Percentiles rank a stretch among this genome's conserved stretches.
Conservation (phyloP, 2,888 invertebrate genomes). For the Drosophila mayaguana region DNA sequence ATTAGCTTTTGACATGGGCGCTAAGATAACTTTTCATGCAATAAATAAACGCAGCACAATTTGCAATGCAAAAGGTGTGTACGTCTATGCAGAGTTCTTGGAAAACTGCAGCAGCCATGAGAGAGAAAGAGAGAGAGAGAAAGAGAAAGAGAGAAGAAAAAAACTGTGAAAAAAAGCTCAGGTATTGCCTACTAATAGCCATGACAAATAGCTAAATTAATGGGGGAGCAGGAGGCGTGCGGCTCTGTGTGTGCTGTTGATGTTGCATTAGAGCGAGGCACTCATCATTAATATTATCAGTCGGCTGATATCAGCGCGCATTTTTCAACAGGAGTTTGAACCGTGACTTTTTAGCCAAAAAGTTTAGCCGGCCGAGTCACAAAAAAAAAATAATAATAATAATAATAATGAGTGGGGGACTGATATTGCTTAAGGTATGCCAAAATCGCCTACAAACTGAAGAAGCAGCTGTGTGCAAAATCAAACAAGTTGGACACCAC, state of each 20-base stretch:
- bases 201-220: constrained; percentile 78
- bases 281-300: constrained; percentile 80
- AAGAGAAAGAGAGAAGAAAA: constrained; percentile 28
- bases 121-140: constrained; percentile 13
- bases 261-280: constrained; percentile 51
- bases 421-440: constrained; percentile 24
- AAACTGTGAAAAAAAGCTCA: constrained; percentile 17
- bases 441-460: constrained; percentile 13
- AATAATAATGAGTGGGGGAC: constrained; percentile 37
- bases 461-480: constrained; percentile 56
- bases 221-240: constrained; percentile 33
- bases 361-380: constrained; percentile 48
- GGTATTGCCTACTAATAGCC: constrained; percentile 60
- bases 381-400: not conserved
- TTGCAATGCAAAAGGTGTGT: constrained; percentile 60
- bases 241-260: not conserved
- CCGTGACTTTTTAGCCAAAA: constrained; percentile 63
- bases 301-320: constrained; percentile 66
- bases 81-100: constrained; percentile 5
- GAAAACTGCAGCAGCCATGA: constrained; percentile 16
- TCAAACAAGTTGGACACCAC: constrained; percentile 68
- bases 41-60: constrained; percentile 51
- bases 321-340: constrained; percentile 51
- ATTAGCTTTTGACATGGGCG: constrained; percentile 67
- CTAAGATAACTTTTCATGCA: constrained; percentile 60